Conservation (phyloP, 2,888 invertebrate genomes). For the Acheta domesticus region DNA sequence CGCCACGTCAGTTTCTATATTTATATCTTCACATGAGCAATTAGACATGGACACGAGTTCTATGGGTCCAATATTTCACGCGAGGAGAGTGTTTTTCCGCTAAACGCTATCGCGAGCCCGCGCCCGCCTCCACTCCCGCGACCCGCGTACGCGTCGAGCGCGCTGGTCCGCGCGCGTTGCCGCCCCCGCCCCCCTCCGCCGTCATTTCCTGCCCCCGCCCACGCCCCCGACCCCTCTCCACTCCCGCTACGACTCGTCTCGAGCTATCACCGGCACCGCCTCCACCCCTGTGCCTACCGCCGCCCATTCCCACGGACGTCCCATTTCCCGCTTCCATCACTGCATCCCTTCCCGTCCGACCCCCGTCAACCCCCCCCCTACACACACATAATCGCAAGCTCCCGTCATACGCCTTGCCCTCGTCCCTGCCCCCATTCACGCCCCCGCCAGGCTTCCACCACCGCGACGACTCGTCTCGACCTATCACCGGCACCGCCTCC, state of each 20-base stretch:
- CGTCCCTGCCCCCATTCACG: no score
- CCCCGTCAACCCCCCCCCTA: no score
- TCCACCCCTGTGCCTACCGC: no score
- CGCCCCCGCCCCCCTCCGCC: neutral
- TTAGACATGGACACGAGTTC: constrained; percentile 18
- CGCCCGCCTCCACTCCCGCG: neutral
- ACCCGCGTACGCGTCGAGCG: neutral
- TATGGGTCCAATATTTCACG: constrained; percentile 19
- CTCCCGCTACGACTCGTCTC: neutral
- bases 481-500: neutral
- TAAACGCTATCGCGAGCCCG: neutral
- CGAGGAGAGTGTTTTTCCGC: constrained; percentile 19
- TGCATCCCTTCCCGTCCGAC: no score
- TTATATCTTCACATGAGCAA: constrained; percentile 1
- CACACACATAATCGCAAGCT: no score
- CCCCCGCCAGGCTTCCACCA: no score
- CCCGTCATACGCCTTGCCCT: no score
- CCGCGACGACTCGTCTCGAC: neutral
- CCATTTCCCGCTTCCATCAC: no score
- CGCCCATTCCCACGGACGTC: no score
- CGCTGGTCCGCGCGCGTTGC: neutral
- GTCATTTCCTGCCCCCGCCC: neutral
- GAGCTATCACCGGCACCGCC: neutral
- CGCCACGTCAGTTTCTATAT: constrained; percentile 18
- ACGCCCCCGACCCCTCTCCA: neutral